A percentile compares a stretch with the other conserved stretches of the same genome.
These are phyloP conservation scores for Syngnathus acus DNA, from an alignment of 2,797 vertebrate genomes.

Conservation along the genomic window DNA sequence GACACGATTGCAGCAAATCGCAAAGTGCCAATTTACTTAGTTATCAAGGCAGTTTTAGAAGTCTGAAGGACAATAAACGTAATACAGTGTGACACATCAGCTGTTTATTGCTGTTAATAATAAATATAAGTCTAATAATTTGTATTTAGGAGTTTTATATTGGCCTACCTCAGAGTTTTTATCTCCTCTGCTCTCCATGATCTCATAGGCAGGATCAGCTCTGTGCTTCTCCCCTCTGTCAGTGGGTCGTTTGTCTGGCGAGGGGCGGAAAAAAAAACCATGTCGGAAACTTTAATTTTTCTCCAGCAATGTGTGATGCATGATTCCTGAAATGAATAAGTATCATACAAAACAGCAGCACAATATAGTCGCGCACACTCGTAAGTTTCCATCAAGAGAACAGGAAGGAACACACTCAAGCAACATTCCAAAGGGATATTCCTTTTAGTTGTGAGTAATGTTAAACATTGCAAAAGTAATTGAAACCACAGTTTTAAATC, in stretches of 20 bases:
- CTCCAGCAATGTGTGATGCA: background rate
- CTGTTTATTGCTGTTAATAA: background rate
- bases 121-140: background rate
- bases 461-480: background rate
- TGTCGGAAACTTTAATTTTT: background rate
- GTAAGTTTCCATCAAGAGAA: background rate
- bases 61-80: background rate
- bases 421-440: background rate
- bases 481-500: background rate
- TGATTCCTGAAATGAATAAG: background rate
- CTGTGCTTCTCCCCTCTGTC: constrained; percentile 53
- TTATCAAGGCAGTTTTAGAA: background rate
- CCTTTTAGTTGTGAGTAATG: background rate
- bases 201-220: constrained; percentile 58
- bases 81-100: background rate
- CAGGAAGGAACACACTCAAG: background rate
- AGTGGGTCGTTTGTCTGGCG: constrained; percentile 59
- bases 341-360: background rate
- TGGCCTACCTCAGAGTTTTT: constrained; percentile 62
- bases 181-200: constrained; percentile 65
- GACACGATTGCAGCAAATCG: background rate
- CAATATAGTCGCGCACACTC: background rate
- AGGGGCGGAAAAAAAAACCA: constrained; percentile 15
- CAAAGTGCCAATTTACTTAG: background rate
- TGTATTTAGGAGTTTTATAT: constrained; percentile 19